Evolutionary conservation across 30 jellyfish, hydroid and myxozoan genomes (phyloP), one percentile per base, ranked within the genome.

Genomic region (Calvadosia cruxmelitensis): DNA sequence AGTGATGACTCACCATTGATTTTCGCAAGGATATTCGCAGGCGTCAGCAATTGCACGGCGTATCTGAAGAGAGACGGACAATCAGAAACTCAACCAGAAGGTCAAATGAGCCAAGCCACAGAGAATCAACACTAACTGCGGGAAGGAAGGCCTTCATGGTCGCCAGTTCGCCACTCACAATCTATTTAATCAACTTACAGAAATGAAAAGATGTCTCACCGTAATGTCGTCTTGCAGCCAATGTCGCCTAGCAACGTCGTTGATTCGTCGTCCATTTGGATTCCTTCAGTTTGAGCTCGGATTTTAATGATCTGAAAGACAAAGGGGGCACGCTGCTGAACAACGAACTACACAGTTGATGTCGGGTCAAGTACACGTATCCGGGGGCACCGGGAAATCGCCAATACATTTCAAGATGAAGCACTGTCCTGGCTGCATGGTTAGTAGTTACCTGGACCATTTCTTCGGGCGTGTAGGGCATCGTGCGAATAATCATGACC

Each of bases 401-500:
- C n/a, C n/a, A n/a, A n/a, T n/a, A n/a, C n/a, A n/a, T n/a, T n/a
- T n/a, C n/a, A n/a, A n/a, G n/a, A n/a, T n/a, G n/a, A n/a, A n/a
- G n/a, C n/a, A n/a, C n/a, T n/a, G n/a, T n/a, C n/a, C n/a, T n/a
- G n/a, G n/a, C n/a, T n/a, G n/a, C n/a, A n/a, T n/a, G n/a, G n/a
- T n/a, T n/a, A n/a, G n/a, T n/a, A n/a, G n/a, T n/a, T 51, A 82
- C 94, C 85, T 88, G 97, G n/a, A 71, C 68, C 77, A 72, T 67
- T 71, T 88, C 97, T 50, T 81, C 83, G 24, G 79, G 88, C 1
- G 97, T 70, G 53, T 80, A 88, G 24, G 97, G 95, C 95, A 81
- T 75, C 3, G 97, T 88, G 34, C 95, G 84, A 26, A 90, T 76
- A 28, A 90, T 90, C 95, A 84, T 82, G 3, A 90, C 64, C 1